Conservation (phyloP, 2,888 invertebrate genomes). For the Cerastis leucographa region DNA sequence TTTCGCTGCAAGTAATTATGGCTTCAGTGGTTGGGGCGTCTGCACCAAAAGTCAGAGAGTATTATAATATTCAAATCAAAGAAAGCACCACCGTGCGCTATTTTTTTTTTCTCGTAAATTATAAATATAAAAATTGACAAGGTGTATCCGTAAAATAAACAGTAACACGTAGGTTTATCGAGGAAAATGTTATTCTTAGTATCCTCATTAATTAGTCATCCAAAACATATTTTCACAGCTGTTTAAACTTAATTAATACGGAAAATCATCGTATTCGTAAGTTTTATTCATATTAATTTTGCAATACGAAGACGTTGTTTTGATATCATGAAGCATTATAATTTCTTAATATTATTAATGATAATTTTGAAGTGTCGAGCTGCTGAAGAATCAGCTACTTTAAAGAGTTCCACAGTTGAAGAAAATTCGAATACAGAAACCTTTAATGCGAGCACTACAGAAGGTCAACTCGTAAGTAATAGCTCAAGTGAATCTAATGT, state of each 20-base stretch:
- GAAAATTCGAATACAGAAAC: conserved; percentile 2
- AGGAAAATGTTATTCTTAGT: not conserved
- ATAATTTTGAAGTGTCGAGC: conserved; percentile 25
- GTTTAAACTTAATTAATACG: conserved; percentile 17
- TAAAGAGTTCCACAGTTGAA: conserved; percentile 1
- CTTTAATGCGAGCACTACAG: not conserved
- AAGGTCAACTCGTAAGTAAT: conserved; percentile 5
- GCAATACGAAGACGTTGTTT: conserved; percentile 18
- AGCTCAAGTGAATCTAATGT: not conserved
- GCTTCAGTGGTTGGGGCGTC: not conserved
- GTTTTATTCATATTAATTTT: conserved; percentile 13
- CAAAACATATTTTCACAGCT: conserved; percentile 34
- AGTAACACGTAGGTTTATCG: not conserved
- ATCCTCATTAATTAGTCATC: not conserved
- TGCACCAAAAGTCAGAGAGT: not conserved
- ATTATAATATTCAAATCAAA: not conserved
- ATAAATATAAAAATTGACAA: not conserved
- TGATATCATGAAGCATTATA: conserved; percentile 30
- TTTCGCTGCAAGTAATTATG: conserved; percentile 3
- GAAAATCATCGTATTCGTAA: conserved; percentile 2
- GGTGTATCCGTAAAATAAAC: conserved; percentile 1
- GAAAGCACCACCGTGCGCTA: not conserved
- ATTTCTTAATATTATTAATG: conserved; percentile 40
- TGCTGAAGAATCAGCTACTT: conserved; percentile 11
- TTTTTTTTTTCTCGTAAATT: not conserved